Evolutionary conservation across 2,888 invertebrate species (phyloP).

Genomic region (Timandra comae): DNA sequence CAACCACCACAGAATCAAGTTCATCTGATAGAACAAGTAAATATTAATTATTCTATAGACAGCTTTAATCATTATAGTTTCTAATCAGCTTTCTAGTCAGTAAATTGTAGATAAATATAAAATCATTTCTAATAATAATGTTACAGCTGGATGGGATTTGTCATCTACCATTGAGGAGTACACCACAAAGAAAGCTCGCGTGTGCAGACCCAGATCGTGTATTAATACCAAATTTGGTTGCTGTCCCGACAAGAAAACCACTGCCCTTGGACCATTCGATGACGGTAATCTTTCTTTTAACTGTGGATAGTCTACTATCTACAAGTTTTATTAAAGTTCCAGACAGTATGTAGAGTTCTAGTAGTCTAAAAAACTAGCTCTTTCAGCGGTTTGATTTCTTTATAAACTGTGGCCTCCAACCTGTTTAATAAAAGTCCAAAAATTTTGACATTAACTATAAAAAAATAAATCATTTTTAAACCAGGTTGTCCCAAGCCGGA

Average conservation of each 20-base stretch:
- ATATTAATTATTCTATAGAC: constrained; percentile 1
- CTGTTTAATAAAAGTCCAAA: too few species aligned
- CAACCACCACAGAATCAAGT: constrained; percentile 3
- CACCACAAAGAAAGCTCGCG: constrained; percentile 61
- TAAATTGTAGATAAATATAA: too few species aligned
- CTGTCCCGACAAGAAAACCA: constrained; percentile 86
- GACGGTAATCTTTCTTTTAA: constrained; percentile 66
- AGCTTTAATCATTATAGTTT: too few species aligned
- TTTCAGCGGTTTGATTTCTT: too few species aligned
- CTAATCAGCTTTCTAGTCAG: too few species aligned
- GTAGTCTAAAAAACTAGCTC: too few species aligned
- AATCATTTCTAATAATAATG: constrained; percentile 7
- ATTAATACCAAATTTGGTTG: constrained; percentile 84
- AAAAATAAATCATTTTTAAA: too few species aligned
- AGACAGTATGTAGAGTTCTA: too few species aligned
- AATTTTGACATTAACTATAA: too few species aligned
- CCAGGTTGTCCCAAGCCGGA: constrained; percentile 82
- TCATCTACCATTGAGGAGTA: constrained; percentile 72
- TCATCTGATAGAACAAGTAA: constrained; percentile 9
- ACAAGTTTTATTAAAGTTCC: background rate
- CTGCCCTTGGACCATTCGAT: constrained; percentile 88
- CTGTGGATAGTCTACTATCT: background rate
- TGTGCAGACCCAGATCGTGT: constrained; percentile 80
- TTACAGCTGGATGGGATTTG: constrained; percentile 67
- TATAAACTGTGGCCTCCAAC: too few species aligned